Percentiles rank a stretch among this genome's conserved stretches.
Evolutionary conservation across 2,888 invertebrate species (phyloP).

Genomic region (Drosophila pseudotakahashii): DNA sequence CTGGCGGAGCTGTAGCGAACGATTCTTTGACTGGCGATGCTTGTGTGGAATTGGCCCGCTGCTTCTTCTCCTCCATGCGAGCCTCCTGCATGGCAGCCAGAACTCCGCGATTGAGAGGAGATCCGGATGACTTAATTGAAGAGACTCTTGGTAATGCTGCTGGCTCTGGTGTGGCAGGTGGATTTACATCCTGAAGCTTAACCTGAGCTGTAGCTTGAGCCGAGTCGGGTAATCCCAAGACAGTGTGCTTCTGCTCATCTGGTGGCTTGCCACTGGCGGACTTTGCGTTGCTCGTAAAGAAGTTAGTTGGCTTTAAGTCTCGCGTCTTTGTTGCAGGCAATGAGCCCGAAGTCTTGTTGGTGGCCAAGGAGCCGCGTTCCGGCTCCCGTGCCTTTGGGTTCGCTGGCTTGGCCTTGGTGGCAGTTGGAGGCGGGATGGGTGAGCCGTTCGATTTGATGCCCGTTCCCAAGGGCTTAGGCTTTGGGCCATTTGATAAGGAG

Average conservation of each 20-base stretch:
- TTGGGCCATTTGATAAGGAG: background rate
- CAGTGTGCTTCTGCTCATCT: background rate
- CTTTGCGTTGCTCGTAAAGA: too few relatives aligned
- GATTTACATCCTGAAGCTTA: background rate
- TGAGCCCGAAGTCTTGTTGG: background rate
- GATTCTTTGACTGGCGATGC: background rate
- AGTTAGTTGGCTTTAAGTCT: background rate
- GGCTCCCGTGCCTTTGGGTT: background rate
- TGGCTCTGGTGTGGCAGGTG: background rate
- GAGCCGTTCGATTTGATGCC: background rate
- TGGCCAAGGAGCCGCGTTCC: background rate
- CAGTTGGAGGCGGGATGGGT: background rate
- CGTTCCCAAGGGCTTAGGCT: background rate
- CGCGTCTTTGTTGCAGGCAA: background rate
- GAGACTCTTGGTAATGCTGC: background rate
- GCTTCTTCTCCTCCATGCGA: background rate
- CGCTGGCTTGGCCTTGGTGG: background rate
- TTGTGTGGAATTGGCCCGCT: background rate
- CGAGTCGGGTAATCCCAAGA: background rate
- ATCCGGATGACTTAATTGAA: background rate
- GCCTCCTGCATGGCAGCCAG: slow-evolving; percentile 21
- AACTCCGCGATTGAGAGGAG: slow-evolving; percentile 1
- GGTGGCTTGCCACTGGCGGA: background rate
- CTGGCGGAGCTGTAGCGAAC: background rate
- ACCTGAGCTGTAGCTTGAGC: background rate